Base-by-base conservation (phyloP, 2,797 vertebrate genomes). In the Crax fasciolata region DNA sequence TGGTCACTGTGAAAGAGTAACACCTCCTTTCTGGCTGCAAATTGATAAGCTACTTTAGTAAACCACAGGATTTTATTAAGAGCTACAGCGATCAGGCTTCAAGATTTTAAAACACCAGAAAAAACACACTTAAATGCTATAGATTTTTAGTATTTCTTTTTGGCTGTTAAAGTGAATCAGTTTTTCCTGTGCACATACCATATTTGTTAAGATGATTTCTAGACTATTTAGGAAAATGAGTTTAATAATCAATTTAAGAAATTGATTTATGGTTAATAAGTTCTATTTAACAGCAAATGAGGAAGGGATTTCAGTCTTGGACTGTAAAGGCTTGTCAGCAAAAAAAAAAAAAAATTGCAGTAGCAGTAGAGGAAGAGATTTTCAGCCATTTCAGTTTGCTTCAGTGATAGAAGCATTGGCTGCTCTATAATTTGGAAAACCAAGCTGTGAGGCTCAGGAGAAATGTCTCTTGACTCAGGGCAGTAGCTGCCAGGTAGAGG, bases 111-210 rank as follows among this genome's bases (percentile, higher is more conserved):
- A 87, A 44, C 13, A 23, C 9, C 23, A 32, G 65, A 2, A 16
- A 16, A 0, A 0, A 5, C 30, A 21, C 15, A 32, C 48, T 71
- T 74, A 80, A 75, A 68, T 51, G 12, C 28, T 65, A 5, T 58
- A n/a, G 19, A 58, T 75, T 94, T 90, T 85, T 77, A 44, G 19
- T 43, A 11, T 93, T 83, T 80, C 52, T 74, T 85, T n/a, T 74
- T 90, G 44, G 18, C 13, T 65, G 1, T 48, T 91, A 35, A 83
- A 90, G 61, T 46, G 23, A 75, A 38, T 24, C 20, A 48, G 27
- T 20, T 83, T 82, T 66, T 75, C 1, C 1, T 71, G 58, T 62
- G 27, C 32, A 48, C 11, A 13, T 44, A 54, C 24, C 35, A 44
- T 77, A 57, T 77, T 23, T 38, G 13, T 73, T 90, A 71, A 43